Conservation (phyloP, 1,140 invertebrate genomes). For the Dysdera silvatica region DNA sequence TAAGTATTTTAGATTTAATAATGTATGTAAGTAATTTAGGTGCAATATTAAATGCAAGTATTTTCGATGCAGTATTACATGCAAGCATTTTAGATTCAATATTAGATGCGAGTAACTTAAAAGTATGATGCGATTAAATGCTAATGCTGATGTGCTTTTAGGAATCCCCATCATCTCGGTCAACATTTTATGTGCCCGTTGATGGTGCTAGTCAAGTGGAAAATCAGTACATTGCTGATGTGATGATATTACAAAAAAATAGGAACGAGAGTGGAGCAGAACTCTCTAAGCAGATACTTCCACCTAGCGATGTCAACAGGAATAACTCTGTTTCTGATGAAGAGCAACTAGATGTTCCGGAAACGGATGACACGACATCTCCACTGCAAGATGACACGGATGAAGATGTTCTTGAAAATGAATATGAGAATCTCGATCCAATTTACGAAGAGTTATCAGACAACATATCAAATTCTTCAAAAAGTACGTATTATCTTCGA, state of each 20-base stretch:
- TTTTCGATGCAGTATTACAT: no score
- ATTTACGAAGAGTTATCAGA: constrained; percentile 28
- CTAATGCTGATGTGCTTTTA: no score
- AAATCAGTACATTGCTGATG: no score
- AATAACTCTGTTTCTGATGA: background rate
- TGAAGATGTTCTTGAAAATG: constrained; percentile 22
- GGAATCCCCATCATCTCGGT: constrained; percentile 17
- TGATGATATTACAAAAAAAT: no score
- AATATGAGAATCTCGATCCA: constrained; percentile 27
- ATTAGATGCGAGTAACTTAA: no score
- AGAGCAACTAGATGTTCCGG: background rate
- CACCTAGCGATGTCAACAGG: constrained; percentile 11
- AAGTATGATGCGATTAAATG: no score
- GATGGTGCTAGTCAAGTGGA: no score
- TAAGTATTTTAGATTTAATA: no score
- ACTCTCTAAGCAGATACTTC: background rate
- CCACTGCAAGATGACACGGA: constrained; percentile 20
- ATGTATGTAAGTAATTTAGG: no score
- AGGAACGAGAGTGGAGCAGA: background rate
- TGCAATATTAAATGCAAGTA: no score
- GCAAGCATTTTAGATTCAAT: no score
- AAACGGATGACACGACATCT: constrained; percentile 1
- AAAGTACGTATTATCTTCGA: constrained; percentile 6
- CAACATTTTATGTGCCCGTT: constrained; percentile 21
- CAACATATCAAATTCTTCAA: constrained; percentile 13